A percentile compares a stretch with the other conserved stretches of the same genome.
Evolutionary conservation across 2,888 invertebrate species (phyloP).

Genomic region (Heliconius sara): DNA sequence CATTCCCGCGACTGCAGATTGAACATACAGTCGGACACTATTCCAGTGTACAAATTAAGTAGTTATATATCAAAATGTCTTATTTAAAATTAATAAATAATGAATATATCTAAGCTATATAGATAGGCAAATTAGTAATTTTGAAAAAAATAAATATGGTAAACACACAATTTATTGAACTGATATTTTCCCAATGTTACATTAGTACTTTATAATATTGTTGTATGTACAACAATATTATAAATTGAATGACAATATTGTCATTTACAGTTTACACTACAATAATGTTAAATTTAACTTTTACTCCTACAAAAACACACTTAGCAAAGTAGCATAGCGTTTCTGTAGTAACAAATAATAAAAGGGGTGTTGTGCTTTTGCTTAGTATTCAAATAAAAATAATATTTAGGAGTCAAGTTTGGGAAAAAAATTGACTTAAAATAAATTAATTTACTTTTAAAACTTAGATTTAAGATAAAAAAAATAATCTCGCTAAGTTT

Average conservation of each 20-base stretch:
- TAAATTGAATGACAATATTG: no score
- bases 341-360: not conserved
- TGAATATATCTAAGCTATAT: no score
- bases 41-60: no score
- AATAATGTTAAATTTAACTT: not conserved
- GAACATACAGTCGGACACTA: no score
- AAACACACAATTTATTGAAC: not conserved
- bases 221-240: no score
- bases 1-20: no score
- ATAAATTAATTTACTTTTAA: not conserved
- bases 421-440: not conserved
- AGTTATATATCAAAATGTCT: no score
- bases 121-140: no score
- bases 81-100: no score
- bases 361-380: not conserved
- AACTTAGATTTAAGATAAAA: not conserved
- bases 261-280: not conserved
- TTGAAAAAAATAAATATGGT: no score
- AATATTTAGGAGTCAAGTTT: not conserved
- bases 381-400: no score
- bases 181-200: not conserved
- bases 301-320: not conserved
- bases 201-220: not conserved
- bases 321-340: not conserved
- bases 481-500: no score